Conservation (phyloP, 2,797 vertebrate species). For the Prionace glauca region DNA sequence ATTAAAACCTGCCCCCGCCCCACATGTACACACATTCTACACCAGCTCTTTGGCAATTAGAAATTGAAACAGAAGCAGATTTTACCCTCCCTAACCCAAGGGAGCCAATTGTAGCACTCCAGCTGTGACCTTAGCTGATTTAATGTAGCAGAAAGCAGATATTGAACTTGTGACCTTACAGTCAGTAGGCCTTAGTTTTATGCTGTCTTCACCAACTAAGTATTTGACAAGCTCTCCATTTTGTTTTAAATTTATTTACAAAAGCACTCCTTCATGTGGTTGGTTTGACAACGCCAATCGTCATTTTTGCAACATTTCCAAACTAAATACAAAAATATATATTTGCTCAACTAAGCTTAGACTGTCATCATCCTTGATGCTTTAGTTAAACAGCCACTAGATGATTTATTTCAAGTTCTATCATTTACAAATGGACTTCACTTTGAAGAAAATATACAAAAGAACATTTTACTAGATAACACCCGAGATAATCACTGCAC, state of each 20-base stretch:
- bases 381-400: not conserved
- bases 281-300: not conserved
- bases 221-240: not conserved
- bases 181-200: not conserved
- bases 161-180: not conserved
- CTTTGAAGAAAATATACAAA: not conserved
- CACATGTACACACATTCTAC: not conserved
- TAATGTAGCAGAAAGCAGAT: not conserved
- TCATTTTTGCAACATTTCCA: not conserved
- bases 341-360: not conserved
- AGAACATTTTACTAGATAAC: not conserved
- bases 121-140: not conserved
- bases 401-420: not conserved
- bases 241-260: not conserved
- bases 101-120: not conserved
- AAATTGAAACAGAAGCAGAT: not conserved
- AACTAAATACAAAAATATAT: not conserved
- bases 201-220: not conserved
- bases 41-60: not conserved
- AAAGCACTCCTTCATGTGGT: not conserved
- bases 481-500: not conserved
- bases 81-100: not conserved
- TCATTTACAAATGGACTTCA: not conserved
- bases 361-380: not conserved
- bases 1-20: not conserved